Evolutionary conservation across 2,888 invertebrate species (phyloP).

Genomic region (Tetranychus truncatus): DNA sequence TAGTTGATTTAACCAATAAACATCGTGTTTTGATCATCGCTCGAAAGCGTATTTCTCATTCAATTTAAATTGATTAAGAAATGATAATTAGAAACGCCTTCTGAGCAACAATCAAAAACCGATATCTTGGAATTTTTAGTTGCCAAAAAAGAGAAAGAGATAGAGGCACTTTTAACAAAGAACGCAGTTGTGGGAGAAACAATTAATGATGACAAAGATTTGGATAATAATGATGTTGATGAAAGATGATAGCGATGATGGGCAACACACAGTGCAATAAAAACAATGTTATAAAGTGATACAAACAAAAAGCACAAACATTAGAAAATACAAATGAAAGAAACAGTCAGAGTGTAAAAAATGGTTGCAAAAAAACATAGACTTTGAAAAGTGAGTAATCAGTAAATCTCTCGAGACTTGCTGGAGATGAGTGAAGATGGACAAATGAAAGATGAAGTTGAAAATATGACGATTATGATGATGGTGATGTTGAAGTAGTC

Average conservation of each 20-base stretch:
- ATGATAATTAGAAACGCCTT: neutral
- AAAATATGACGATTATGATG: slow-evolving; percentile 1
- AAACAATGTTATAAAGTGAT: too few species aligned
- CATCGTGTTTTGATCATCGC: neutral
- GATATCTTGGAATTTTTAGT: neutral
- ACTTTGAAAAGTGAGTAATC: neutral
- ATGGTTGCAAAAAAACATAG: neutral
- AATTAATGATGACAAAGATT: neutral
- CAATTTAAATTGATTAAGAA: neutral
- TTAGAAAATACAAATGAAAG: neutral
- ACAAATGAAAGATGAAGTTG: neutral
- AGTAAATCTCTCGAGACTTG: neutral
- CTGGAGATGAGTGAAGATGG: neutral
- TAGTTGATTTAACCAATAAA: neutral
- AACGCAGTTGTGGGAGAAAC: neutral
- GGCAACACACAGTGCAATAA: too few species aligned
- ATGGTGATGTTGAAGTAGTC: neutral
- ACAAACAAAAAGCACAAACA: neutral
- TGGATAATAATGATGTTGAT: too few species aligned
- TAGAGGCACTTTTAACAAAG: neutral
- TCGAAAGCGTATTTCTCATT: neutral
- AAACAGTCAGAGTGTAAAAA: neutral
- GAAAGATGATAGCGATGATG: too few species aligned
- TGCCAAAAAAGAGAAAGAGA: neutral
- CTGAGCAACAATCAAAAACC: neutral